Conservation (phyloP, 2,888 invertebrate species). For the Cheilosia scutellata region DNA sequence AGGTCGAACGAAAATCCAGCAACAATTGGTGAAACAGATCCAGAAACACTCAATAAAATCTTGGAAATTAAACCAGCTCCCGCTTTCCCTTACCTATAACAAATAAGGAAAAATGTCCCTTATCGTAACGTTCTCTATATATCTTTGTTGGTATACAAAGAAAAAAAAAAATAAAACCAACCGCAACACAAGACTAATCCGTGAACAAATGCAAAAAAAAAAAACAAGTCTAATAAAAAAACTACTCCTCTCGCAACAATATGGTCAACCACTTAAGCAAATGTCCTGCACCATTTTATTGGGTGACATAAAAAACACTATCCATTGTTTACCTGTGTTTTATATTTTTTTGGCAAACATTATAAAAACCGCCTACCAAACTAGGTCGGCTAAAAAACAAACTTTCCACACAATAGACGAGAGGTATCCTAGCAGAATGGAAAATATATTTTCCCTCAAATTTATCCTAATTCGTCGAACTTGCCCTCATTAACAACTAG, state of each 20-base stretch:
- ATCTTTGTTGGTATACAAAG: neutral
- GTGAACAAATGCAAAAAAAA: neutral
- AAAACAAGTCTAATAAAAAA: conserved; percentile 45
- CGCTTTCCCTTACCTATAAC: no score
- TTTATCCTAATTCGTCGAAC: conserved; percentile 39
- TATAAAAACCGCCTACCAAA: conserved; percentile 58
- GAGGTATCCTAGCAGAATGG: neutral
- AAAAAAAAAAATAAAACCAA: neutral
- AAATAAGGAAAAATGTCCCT: no score
- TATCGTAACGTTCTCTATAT: no score
- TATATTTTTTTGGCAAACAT: conserved; percentile 61
- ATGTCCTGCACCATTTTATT: conserved; percentile 33
- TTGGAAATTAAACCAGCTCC: no score
- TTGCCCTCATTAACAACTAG: conserved; percentile 29
- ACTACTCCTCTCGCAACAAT: conserved; percentile 10
- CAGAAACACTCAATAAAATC: no score
- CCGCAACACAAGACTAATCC: neutral
- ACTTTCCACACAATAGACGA: conserved; percentile 46
- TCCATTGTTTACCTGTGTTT: neutral
- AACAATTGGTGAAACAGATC: no score
- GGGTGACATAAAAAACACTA: conserved; percentile 42
- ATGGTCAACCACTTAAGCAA: conserved; percentile 7
- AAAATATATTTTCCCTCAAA: conserved; percentile 16
- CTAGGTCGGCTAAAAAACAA: conserved; percentile 70
- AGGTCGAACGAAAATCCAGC: no score